Base-by-base conservation (phyloP, 2,113 vertebrate species). In the Aplodontia rufa region DNA sequence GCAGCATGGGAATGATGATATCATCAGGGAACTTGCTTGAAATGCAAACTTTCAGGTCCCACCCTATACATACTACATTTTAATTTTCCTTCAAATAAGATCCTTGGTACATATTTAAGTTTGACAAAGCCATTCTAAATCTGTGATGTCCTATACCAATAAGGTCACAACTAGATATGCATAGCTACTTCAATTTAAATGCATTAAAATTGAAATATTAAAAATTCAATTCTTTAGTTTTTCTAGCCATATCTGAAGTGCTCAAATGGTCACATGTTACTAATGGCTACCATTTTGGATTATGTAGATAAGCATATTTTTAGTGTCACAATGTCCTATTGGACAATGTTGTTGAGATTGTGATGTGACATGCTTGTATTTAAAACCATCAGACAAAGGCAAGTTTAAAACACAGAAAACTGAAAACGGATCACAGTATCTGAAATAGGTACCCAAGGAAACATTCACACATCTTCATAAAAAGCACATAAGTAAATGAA, bases 401-500 rank as follows among this genome's bases (percentile, higher is more conserved):
- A 86, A 53, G 1, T 94, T 97, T 91, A 81, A 90, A 94, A 90
- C 8, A 92, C 40, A 76, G 72, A 93, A 28, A 85, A 51, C 86
- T 90, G 66, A 92, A 87, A 93, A 83, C 84, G 95, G n/a, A 74
- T 40, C 28, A 40, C 42, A 90, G 24, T 81, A 93, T 85, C 86
- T 82, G 69, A 96, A 94, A 92, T 49, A 69, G 64, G 81, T 78
- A 60, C 28, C 55, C n/a, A 76, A 51, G 49, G 79, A 91, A 72
- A 92, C 76, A 71, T 91, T 68, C 28, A 90, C 55, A 89, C n/a
- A 68, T 90, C 74, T 91, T 85, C 80, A 60, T 75, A 79, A 87
- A 97, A 96, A 86, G 22, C 49, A 64, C 16, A 75, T 40, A 86
- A 64, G 76, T 92, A 82, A 90, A 16, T 71, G 68, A 90, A 80